Percentiles rank a stretch among this genome's conserved stretches.
Evolutionary conservation across 2,797 vertebrate genomes (phyloP).

Genomic region (Gallinago stenura): DNA sequence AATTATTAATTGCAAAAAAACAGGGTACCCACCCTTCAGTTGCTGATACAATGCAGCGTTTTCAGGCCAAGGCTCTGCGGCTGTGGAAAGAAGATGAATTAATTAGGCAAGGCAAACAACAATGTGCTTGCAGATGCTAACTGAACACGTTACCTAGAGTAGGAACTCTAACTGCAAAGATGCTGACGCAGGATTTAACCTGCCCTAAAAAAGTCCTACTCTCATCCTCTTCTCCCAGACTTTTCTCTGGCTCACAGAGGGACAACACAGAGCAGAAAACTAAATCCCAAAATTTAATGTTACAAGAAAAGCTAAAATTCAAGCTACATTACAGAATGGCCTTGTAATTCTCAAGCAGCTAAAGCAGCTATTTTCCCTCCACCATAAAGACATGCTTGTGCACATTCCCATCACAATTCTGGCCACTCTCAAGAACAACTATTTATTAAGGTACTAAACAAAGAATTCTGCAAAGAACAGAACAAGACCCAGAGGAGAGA

Average conservation of each 20-base stretch:
- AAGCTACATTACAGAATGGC: not conserved
- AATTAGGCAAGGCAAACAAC: conserved; percentile 61
- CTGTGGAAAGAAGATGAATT: conserved; percentile 71
- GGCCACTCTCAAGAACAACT: not conserved
- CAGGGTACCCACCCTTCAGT: conserved; percentile 85
- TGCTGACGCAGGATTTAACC: not conserved
- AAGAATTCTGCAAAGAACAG: not conserved
- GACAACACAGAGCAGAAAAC: not conserved
- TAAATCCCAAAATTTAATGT: not conserved
- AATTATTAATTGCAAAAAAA: conserved; percentile 66
- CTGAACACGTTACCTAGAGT: not conserved
- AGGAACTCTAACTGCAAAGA: conserved; percentile 1
- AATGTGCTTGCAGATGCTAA: conserved; percentile 35
- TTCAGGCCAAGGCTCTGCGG: conserved; percentile 93
- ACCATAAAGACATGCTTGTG: not conserved
- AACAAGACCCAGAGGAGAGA: not conserved
- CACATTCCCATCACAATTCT: not conserved
- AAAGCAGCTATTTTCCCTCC: not conserved
- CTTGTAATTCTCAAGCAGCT: not conserved
- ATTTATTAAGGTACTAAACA: not conserved
- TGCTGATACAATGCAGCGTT: conserved; percentile 93
- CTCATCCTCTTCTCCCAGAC: not conserved
- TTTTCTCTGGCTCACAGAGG: not conserved
- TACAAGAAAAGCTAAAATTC: not conserved
- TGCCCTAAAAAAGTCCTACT: conserved; percentile 15